Evolutionary conservation across 2,797 vertebrate genomes (phyloP).

Genomic region (Galaxias olidus): DNA sequence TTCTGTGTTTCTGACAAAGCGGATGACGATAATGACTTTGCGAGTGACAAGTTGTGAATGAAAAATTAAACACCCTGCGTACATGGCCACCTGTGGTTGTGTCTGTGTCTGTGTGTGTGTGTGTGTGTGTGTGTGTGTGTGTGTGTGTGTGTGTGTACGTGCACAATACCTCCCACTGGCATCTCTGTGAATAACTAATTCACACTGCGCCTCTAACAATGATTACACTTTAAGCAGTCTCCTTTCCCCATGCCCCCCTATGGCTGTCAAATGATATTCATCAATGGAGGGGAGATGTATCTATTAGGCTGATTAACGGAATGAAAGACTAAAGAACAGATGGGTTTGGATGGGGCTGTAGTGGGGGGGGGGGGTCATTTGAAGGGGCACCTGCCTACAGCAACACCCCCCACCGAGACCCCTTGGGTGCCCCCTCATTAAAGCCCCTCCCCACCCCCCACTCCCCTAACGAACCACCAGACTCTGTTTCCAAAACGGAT

Average conservation of each 20-base stretch:
- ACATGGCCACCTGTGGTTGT: neutral
- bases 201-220: conserved; percentile 70
- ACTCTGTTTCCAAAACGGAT: conserved; percentile 76
- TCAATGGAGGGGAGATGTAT: conserved; percentile 70
- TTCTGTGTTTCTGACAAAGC: neutral
- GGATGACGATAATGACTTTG: neutral
- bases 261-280: conserved; percentile 70
- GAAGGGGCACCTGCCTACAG: conserved; percentile 66
- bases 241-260: conserved; percentile 59
- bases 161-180: neutral
- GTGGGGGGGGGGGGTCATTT: conserved; percentile 5
- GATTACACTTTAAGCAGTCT: conserved; percentile 72
- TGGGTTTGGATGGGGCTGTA: conserved; percentile 52
- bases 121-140: conserved; percentile 49
- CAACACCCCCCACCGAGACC: conserved; percentile 42
- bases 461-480: conserved; percentile 65
- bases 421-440: conserved; percentile 55
- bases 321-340: conserved; percentile 72
- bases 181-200: conserved; percentile 70
- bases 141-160: neutral
- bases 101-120: neutral
- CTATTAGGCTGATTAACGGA: conserved; percentile 77
- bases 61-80: neutral
- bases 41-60: neutral
- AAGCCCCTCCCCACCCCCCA: conserved; percentile 30